Conservation (phyloP, 2,888 invertebrate species). For the Escarpia spicata region DNA sequence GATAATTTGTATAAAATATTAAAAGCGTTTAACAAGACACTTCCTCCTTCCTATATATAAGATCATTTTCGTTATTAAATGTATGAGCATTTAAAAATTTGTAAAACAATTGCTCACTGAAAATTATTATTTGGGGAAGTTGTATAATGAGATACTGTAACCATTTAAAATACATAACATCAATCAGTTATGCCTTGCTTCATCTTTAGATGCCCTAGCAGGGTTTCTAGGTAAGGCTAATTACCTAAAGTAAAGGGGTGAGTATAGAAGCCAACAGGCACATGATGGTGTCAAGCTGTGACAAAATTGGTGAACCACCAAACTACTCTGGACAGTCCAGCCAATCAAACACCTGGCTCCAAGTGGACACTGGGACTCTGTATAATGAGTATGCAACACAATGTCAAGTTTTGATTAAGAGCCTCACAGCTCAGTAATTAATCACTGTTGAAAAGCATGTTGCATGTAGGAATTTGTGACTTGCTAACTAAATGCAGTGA, state of each 20-base stretch:
- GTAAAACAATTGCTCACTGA: no score
- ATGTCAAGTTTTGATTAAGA: background rate
- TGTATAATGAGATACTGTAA: background rate
- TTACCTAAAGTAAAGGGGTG: background rate
- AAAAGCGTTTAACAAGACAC: no score
- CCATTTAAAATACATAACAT: background rate
- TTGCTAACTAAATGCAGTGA: background rate
- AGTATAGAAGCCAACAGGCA: no score
- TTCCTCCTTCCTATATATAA: no score
- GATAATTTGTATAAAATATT: no score
- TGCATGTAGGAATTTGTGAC: background rate
- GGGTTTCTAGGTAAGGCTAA: conserved; percentile 2
- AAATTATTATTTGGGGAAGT: background rate
- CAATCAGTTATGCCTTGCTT: background rate
- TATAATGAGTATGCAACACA: background rate
- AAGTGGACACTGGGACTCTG: background rate
- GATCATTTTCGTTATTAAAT: no score
- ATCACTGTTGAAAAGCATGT: background rate
- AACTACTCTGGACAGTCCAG: background rate
- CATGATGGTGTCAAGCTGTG: background rate
- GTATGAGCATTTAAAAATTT: no score
- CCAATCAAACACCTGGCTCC: background rate
- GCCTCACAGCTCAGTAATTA: background rate
- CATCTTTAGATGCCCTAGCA: conserved; percentile 1
- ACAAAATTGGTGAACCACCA: background rate